Percentiles rank a stretch among this genome's conserved stretches.
These are phyloP conservation scores for Panagrolaimus sp. DNA, from an alignment of 1,140 invertebrate species.

Conservation along the genomic window DNA sequence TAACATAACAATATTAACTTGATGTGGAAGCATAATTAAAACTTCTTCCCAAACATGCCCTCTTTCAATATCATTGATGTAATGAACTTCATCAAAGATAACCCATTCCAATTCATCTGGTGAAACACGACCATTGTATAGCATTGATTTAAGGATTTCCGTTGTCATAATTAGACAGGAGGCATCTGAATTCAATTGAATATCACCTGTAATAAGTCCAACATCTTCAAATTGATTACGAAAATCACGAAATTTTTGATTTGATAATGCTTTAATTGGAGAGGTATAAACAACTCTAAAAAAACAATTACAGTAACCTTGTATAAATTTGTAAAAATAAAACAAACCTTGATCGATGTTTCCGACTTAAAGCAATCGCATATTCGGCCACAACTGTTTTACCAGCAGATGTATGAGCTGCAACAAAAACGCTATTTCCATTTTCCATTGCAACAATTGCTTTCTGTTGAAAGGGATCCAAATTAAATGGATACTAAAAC, in stretches of 20 bases:
- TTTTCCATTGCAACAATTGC: conserved; percentile 89
- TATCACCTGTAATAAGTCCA: conserved; percentile 87
- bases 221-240: conserved; percentile 75
- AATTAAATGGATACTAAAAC: conserved; percentile 76
- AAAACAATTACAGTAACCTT: conserved; percentile 55
- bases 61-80: conserved; percentile 92
- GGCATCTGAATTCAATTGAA: conserved; percentile 87
- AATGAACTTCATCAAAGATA: conserved; percentile 99
- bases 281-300: conserved; percentile 91
- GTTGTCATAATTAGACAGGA: conserved; percentile 98
- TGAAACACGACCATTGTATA: conserved; percentile 89
- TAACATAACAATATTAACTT: conserved; percentile 91
- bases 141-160: conserved; percentile 92
- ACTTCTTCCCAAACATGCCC: conserved; percentile 99
- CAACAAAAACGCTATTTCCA: conserved; percentile 90
- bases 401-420: conserved; percentile 96
- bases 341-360: conserved; percentile 78
- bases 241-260: conserved; percentile 98
- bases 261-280: conserved; percentile 96
- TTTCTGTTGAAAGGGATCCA: conserved; percentile 93
- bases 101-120: conserved; percentile 94
- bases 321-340: neutral
- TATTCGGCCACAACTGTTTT: conserved; percentile 99
- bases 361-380: conserved; percentile 81
- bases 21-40: conserved; percentile 84